Base-by-base conservation (phyloP, 2,888 invertebrate genomes). In the Diaphora mendica region DNA sequence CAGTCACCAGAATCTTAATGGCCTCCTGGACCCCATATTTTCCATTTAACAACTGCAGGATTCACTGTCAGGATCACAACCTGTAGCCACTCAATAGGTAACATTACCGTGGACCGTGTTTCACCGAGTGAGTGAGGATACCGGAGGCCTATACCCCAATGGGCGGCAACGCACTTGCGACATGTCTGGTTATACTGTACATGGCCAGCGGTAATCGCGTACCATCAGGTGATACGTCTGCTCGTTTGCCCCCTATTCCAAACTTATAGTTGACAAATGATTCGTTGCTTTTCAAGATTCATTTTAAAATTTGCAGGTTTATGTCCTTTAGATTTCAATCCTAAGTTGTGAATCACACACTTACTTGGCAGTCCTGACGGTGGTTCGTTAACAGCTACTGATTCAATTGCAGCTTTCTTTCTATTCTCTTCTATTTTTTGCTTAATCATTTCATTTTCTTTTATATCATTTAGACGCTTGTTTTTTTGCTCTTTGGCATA, bases 391-490 rank as follows among this genome's bases (percentile, higher is more conserved):
- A 90, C 85, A 0, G 91, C 79, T 0, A 90, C 87, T 5, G 88
- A 84, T 76, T 95, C 95, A 11, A 92, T 86, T 0, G 91, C 39
- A 39, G 39, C 91, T 76, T 94, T 95, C 88, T 94, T 95, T 35
- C 94, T 84, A 73, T 89, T 94, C 26, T 94, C 94, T 2, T 95
- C 95, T 5, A 95, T 94, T 79, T 94, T 94, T 80, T 95, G 94
- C 75, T 93, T 94, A 23, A 94, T 89, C 42, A 93, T 72, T 76
- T 95, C 94, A 87, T 92, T 93, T 77, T 95, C 92, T 75, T 95
- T 92, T 44, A 95, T 94, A 68, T 95, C 94, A 76, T 91, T 92
- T 35, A 94, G 78, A 4, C 94, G 89, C 75, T 93, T 92, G 0
- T 87, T 87, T 84, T 94, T 92, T 77, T 93, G 90, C 75, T 93